Conservation (phyloP, 2,113 vertebrate genomes). For the Pholis gunnellus region DNA sequence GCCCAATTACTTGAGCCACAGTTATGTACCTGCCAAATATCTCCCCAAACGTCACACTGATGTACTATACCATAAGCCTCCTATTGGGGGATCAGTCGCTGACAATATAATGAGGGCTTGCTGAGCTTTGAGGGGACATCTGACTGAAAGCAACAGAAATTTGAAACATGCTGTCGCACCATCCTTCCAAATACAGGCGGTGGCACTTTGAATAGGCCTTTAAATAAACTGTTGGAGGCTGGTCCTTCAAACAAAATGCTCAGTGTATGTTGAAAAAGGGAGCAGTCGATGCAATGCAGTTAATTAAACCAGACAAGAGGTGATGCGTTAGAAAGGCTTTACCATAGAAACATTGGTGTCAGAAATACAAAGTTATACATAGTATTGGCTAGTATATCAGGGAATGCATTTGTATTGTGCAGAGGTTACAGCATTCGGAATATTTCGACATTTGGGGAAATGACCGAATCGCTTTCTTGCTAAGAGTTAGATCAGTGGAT, state of each 20-base stretch:
- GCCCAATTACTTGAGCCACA: slow-evolving; percentile 75
- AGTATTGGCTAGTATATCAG: neutral
- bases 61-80: slow-evolving; percentile 45
- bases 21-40: slow-evolving; percentile 71
- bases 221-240: slow-evolving; percentile 7
- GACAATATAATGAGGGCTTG: slow-evolving; percentile 58
- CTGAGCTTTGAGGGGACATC: slow-evolving; percentile 35
- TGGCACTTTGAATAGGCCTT: slow-evolving; percentile 6
- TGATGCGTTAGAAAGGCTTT: slow-evolving; percentile 4
- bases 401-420: neutral
- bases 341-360: slow-evolving; percentile 34
- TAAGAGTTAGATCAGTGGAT: neutral
- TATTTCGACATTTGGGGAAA: slow-evolving; percentile 1
- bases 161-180: slow-evolving; percentile 17
- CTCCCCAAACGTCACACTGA: slow-evolving; percentile 49
- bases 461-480: neutral
- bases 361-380: neutral
- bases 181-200: neutral
- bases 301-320: slow-evolving; percentile 45
- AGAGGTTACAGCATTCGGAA: neutral
- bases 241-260: slow-evolving; percentile 15
- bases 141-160: slow-evolving; percentile 32
- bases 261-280: neutral
- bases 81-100: slow-evolving; percentile 25
- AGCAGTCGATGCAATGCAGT: slow-evolving; percentile 8